These are phyloP conservation scores for Plemyria rubiginata DNA, from an alignment of 2,888 invertebrate genomes.

Conservation along the genomic window DNA sequence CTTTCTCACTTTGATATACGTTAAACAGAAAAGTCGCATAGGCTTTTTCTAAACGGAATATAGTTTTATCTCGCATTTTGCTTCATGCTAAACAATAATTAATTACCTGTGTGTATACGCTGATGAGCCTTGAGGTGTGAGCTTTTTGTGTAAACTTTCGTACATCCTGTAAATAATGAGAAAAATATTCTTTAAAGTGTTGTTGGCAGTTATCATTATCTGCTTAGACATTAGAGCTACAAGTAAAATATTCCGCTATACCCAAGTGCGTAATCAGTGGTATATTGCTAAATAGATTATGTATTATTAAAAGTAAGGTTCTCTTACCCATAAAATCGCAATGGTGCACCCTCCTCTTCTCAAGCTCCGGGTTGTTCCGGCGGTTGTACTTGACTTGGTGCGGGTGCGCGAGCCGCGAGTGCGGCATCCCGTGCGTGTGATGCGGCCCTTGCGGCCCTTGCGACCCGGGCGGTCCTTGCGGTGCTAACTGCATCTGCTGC, in stretches of 20 bases:
- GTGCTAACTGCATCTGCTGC: conserved; percentile 55
- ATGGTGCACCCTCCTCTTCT: conserved; percentile 97
- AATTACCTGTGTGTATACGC: conserved; percentile 97
- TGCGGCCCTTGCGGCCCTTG: conserved; percentile 31
- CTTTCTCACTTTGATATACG: conserved; percentile 4
- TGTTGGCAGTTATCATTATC: background rate
- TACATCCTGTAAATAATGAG: conserved; percentile 89
- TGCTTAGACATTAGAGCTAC: too few species aligned
- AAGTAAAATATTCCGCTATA: too few species aligned
- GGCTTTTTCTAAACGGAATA: conserved; percentile 15
- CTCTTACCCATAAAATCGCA: conserved; percentile 95
- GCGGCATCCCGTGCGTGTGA: conserved; percentile 53
- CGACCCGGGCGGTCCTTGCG: conserved; percentile 41
- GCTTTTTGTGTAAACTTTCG: conserved; percentile 99
- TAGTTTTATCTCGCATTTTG: conserved; percentile 14
- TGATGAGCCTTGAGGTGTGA: conserved; percentile 99
- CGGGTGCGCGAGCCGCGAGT: conserved; percentile 68
- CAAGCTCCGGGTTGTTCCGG: conserved; percentile 97
- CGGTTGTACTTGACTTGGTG: conserved; percentile 92
- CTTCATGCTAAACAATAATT: background rate
- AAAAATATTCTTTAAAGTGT: background rate
- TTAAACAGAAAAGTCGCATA: conserved; percentile 25
- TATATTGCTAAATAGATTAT: too few species aligned
- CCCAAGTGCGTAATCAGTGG: too few species aligned
- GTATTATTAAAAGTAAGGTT: background rate